Base-by-base conservation (phyloP, 1,140 invertebrate species). In the Elymnias hypermnestra region DNA sequence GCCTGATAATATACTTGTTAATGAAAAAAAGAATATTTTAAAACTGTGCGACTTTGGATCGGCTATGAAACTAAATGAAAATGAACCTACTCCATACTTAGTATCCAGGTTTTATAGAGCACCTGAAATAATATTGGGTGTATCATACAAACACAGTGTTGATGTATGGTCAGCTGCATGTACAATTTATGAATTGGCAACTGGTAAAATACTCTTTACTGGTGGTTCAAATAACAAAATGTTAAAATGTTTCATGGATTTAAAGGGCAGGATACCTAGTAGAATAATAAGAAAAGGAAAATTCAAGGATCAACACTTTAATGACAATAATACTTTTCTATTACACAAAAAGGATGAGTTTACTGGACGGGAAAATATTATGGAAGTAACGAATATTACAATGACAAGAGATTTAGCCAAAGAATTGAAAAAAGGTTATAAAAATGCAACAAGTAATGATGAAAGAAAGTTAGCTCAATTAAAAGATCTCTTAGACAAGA, bases 21-120 rank as follows among this genome's bases (percentile, higher is more conserved):
- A 97, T 90, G 98, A 99, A 83, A 97, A 93, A 68, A 99, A 99
- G 84, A 87, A 98, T 63, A 91, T 97, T 28, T 84, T 99, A 44
- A 99, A 99, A 87, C 84, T 99, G 14, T 99, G 98, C 88, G 98
- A 99, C 91, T 99, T 99, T 90, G 98, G 98, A n/a, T 99, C 98
- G 8, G 97, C 98, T 13, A 95, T 94, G 8, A 93, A 95, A 72
- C 91, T 95, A n/a, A 93, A 92, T 55, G 97, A 99, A 59, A 97
- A 97, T 88, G 98, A 99, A 84, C 95, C 97, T 31, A 99, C 98
- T 12, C 98, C 98, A 0, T 99, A 99, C 87, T 88, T 99, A 31
- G 97, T 99, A 10, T 98, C 97, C 49, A 90, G 98, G 68, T 99
- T 99, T 87, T 99, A 99, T 84, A 90, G 98, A 74, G 95, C 98